Conservation (phyloP, 2,797 vertebrate species). For the Siniperca obscura region DNA sequence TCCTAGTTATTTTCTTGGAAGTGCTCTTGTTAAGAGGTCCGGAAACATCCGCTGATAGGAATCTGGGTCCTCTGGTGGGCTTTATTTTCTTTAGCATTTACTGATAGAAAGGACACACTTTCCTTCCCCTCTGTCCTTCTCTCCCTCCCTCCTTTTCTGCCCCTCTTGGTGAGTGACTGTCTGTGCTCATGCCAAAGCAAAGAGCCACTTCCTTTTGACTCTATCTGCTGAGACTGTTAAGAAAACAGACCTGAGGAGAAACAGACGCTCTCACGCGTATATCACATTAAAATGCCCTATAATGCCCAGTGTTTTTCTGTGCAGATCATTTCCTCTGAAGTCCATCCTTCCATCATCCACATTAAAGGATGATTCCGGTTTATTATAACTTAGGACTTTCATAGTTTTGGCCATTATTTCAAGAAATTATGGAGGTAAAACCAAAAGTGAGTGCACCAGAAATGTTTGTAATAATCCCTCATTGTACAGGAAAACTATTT, state of each 20-base stretch:
- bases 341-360: constrained; percentile 1
- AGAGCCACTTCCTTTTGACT: constrained; percentile 73
- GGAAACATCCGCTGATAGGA: constrained; percentile 83
- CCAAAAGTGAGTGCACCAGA: neutral
- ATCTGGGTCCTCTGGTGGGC: constrained; percentile 77
- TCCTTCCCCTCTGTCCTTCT: constrained; percentile 54
- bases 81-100: constrained; percentile 81
- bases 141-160: constrained; percentile 45
- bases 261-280: constrained; percentile 57
- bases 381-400: constrained; percentile 11
- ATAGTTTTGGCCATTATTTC: neutral
- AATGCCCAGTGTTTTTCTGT: constrained; percentile 16
- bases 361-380: constrained; percentile 24
- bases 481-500: neutral
- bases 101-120: constrained; percentile 76
- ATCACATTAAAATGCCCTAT: constrained; percentile 51
- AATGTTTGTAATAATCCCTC: neutral
- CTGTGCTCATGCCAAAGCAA: constrained; percentile 80
- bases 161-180: constrained; percentile 69
- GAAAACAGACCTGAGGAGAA: constrained; percentile 71
- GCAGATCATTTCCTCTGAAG: constrained; percentile 17
- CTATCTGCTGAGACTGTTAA: constrained; percentile 63
- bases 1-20: constrained; percentile 80
- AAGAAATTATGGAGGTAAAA: neutral
- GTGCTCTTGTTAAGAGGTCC: constrained; percentile 75